A percentile compares a stretch with the other conserved stretches of the same genome.
These are phyloP conservation scores for Hanleya hanleyi DNA, from an alignment of 2,888 invertebrate species.

Conservation along the genomic window DNA sequence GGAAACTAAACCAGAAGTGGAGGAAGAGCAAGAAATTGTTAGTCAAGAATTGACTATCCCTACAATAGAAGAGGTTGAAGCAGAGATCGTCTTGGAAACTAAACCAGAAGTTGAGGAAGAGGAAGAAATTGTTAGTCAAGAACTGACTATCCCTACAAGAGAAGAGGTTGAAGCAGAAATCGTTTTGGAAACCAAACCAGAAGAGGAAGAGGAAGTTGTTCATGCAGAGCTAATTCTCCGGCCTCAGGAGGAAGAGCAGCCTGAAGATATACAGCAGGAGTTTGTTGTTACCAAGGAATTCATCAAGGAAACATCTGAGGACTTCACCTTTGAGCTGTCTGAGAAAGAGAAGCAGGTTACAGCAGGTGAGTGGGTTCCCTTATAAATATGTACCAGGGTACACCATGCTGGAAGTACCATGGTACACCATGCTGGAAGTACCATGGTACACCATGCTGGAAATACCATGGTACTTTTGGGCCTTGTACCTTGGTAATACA, in stretches of 20 bases:
- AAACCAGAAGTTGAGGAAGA: not conserved
- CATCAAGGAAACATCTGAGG: not conserved
- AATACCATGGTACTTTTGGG: too few species aligned
- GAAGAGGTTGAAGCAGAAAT: not conserved
- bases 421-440: too few species aligned
- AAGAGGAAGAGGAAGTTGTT: not conserved
- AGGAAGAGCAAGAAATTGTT: too few species aligned
- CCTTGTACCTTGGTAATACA: too few species aligned
- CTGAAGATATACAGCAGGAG: not conserved
- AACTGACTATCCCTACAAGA: not conserved
- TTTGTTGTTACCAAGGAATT: not conserved
- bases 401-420: too few species aligned
- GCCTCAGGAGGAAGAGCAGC: not conserved
- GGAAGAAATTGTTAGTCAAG: not conserved
- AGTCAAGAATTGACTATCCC: too few species aligned
- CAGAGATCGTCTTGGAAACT: not conserved
- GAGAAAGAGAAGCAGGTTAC: slow-evolving; percentile 58
- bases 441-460: too few species aligned
- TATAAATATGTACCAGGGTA: too few species aligned
- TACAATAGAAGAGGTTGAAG: not conserved
- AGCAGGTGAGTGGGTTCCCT: slow-evolving; percentile 43
- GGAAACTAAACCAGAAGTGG: not conserved
- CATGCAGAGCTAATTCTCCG: not conserved
- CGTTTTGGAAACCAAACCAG: not conserved
- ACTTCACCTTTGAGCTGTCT: slow-evolving; percentile 34